Conservation (phyloP, 1,140 invertebrate genomes). For the Drosophila auraria region DNA sequence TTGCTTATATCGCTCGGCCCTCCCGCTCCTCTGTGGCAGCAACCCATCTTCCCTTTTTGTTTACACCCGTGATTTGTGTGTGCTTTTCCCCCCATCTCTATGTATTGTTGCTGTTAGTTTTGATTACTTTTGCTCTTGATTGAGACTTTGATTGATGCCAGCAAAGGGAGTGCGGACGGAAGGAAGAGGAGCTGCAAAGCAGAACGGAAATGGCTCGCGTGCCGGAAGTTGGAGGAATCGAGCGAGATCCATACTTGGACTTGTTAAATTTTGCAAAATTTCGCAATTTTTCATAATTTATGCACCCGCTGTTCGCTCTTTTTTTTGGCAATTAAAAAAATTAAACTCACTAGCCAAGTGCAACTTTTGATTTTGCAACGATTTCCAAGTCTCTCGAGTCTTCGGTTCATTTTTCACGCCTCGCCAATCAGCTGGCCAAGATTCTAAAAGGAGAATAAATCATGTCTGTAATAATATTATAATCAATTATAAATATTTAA, state of each 20-base stretch:
- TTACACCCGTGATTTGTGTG: slow-evolving; percentile 40
- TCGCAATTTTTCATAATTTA: slow-evolving; percentile 67
- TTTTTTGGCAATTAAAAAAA: slow-evolving; percentile 54
- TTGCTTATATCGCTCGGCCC: slow-evolving; percentile 30
- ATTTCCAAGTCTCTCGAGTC: slow-evolving; percentile 22
- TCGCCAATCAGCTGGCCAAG: slow-evolving; percentile 67
- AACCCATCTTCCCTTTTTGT: slow-evolving; percentile 51
- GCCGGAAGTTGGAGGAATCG: slow-evolving; percentile 55
- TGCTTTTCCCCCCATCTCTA: slow-evolving; percentile 28
- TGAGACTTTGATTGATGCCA: slow-evolving; percentile 60
- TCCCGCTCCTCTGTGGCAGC: background rate
- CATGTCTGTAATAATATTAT: slow-evolving; percentile 73
- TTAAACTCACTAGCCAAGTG: slow-evolving; percentile 34
- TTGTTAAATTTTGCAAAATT: slow-evolving; percentile 30
- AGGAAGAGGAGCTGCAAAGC: slow-evolving; percentile 42
- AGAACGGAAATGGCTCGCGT: slow-evolving; percentile 75
- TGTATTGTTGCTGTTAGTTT: slow-evolving; percentile 49
- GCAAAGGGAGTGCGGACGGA: background rate
- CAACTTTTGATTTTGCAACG: slow-evolving; percentile 67
- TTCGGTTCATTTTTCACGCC: slow-evolving; percentile 56
- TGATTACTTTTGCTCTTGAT: slow-evolving; percentile 80
- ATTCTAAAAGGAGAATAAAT: slow-evolving; percentile 71
- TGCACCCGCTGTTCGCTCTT: slow-evolving; percentile 33
- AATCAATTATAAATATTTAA: slow-evolving; percentile 81
- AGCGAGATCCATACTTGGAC: slow-evolving; percentile 17